phyloP scores from a whole-genome alignment of 1,140 invertebrate species.

The Leptopilina clavipes region DNA sequence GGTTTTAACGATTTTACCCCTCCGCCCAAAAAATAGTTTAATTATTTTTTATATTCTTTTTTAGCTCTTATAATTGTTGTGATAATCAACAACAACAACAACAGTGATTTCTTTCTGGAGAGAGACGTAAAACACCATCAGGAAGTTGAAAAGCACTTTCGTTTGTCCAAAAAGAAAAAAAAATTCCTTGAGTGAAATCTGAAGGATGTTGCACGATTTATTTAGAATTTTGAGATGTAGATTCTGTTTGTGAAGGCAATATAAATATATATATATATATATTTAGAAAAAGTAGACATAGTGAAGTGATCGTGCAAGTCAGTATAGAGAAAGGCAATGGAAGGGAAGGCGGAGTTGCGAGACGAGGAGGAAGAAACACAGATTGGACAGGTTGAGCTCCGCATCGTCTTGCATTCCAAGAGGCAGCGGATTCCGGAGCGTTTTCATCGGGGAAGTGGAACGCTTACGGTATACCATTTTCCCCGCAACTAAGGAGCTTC shows the following conservation, averaged over 20 bases:
- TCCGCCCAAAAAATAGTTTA: too few relatives aligned
- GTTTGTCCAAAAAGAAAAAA: not conserved
- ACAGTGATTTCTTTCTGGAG: too few relatives aligned
- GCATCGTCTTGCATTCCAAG: constrained; percentile 49
- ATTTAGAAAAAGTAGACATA: not conserved
- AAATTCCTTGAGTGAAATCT: not conserved
- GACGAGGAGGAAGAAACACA: constrained; percentile 46
- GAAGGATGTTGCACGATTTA: not conserved
- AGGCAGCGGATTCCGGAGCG: constrained; percentile 63
- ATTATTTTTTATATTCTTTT: too few relatives aligned
- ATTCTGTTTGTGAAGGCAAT: not conserved
- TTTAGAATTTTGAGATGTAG: constrained; percentile 4
- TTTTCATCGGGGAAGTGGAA: constrained; percentile 68
- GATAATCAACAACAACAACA: too few relatives aligned
- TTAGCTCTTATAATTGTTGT: too few relatives aligned
- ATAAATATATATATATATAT: too few relatives aligned
- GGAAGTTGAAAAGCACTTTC: constrained; percentile 14
- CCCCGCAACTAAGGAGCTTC: constrained; percentile 53
- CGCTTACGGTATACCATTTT: constrained; percentile 69
- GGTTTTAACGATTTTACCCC: not conserved
- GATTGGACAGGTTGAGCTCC: constrained; percentile 49
- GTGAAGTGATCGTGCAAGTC: constrained; percentile 11
- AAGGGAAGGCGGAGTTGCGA: constrained; percentile 33
- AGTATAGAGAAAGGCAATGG: constrained; percentile 41
- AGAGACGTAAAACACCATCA: constrained; percentile 8